These are phyloP conservation scores for Nilaparvata lugens DNA, from an alignment of 1,140 invertebrate species.

Conservation along the genomic window DNA sequence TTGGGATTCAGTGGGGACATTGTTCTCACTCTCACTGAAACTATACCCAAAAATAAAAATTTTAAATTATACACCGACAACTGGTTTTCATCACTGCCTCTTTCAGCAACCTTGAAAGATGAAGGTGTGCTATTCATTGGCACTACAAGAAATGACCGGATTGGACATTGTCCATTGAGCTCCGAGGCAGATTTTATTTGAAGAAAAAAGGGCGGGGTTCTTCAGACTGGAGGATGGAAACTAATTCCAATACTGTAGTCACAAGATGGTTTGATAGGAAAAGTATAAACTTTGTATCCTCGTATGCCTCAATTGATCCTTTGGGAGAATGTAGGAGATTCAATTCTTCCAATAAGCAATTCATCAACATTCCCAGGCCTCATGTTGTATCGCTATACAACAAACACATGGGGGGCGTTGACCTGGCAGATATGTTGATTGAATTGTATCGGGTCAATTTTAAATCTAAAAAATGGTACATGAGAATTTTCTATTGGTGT, in stretches of 20 bases:
- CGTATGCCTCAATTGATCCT: no score
- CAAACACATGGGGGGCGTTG: no score
- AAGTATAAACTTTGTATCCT: no score
- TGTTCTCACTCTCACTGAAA: conserved; percentile 18
- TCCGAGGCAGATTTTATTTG: conserved; percentile 15
- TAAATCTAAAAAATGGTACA: no score
- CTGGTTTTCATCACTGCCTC: conserved; percentile 28
- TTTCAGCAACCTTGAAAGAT: conserved; percentile 26
- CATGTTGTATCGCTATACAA: no score
- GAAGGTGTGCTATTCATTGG: conserved; percentile 19
- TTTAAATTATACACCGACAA: conserved; percentile 31
- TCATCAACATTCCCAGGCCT: no score
- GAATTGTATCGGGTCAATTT: no score
- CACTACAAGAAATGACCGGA: background rate
- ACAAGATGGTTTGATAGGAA: conserved; percentile 17
- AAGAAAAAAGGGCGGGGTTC: conserved; percentile 8
- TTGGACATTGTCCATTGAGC: conserved; percentile 4
- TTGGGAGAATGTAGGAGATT: no score
- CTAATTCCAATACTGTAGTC: conserved; percentile 4
- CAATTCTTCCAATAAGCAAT: no score
- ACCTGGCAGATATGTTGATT: no score
- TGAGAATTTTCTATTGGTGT: no score
- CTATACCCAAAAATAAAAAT: conserved; percentile 17
- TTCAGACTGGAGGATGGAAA: conserved; percentile 14
- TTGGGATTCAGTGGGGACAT: conserved; percentile 26